Base-by-base conservation (phyloP, 2,797 vertebrate species). In the Ptychobarbus kaznakovi region DNA sequence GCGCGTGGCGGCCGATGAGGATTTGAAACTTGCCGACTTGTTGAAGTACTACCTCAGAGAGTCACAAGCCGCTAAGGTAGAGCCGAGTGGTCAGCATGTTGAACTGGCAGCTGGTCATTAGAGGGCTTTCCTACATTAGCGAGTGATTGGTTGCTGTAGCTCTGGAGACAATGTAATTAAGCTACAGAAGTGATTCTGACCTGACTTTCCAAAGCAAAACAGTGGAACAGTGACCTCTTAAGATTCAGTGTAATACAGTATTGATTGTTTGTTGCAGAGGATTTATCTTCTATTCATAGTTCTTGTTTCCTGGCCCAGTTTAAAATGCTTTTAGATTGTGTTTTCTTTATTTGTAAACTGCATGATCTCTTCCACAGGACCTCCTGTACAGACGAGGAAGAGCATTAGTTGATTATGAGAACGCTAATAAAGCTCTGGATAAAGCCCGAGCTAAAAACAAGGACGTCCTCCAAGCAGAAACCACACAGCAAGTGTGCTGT, bases 21-120 rank as follows among this genome's bases (percentile, higher is more conserved):
- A 99, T 91, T 95, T 99, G 93, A 99, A 99, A 89, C 96, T 99
- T 90, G 98, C 98, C 28, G 98, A 99, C 91, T 96, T 99, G 93
- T 93, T 99, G 88, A 99, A 99, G 91, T 99, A 99, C 40, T 99
- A 99, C 90, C 95, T 99, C 94, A 95, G 97, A 88, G 98, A 99
- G 94, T 99, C 98, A 0, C 98, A 99, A 95, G 98, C 98, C 90
- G 98, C 98, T 85, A 99, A 99, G 97, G 98, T 98, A 75, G 61
- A 76, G 28, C 4, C 40, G 28, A 74, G 61, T 32, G 61, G 9
- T 70, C 80, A 73, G 73, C 32, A 58, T 80, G 73, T 75, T 13
- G 28, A 49, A 77, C 42, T 49, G 49, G 76, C 44, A 25, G 46
- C 53, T 44, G 58, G 38, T 22, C 61, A 53, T 58, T 79, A 40